phyloP scores from a whole-genome alignment of 2,797 vertebrate genomes.

The Euphonia xanthogaster region DNA sequence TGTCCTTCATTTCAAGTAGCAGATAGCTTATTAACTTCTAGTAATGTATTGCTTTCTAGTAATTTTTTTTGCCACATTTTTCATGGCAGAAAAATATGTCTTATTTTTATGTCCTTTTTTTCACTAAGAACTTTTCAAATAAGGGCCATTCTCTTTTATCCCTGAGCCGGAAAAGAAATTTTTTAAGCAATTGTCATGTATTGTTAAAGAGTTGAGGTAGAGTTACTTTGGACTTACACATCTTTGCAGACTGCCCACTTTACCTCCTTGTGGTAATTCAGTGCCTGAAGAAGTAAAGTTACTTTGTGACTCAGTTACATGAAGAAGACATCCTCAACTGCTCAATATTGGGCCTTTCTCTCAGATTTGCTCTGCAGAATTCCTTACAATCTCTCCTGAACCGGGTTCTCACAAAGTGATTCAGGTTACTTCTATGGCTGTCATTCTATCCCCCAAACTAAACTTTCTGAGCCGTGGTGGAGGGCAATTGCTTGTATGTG shows the following conservation, averaged over 20 bases:
- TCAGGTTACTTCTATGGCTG: not conserved
- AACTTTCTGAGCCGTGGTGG: not conserved
- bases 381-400: not conserved
- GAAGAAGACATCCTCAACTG: not conserved
- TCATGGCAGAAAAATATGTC: not conserved
- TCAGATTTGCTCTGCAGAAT: not conserved
- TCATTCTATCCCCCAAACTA: not conserved
- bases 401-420: not conserved
- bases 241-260: not conserved
- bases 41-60: not conserved
- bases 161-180: not conserved
- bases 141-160: not conserved
- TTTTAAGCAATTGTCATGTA: not conserved
- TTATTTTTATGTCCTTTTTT: not conserved
- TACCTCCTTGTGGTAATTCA: not conserved
- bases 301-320: not conserved
- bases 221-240: not conserved
- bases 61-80: not conserved
- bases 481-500: not conserved
- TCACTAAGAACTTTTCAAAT: not conserved
- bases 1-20: not conserved
- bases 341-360: not conserved
- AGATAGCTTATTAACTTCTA: not conserved
- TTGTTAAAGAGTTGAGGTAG: not conserved
- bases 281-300: not conserved